These are phyloP conservation scores for Agrochola macilenta DNA, from an alignment of 2,888 invertebrate species.

Conservation along the genomic window DNA sequence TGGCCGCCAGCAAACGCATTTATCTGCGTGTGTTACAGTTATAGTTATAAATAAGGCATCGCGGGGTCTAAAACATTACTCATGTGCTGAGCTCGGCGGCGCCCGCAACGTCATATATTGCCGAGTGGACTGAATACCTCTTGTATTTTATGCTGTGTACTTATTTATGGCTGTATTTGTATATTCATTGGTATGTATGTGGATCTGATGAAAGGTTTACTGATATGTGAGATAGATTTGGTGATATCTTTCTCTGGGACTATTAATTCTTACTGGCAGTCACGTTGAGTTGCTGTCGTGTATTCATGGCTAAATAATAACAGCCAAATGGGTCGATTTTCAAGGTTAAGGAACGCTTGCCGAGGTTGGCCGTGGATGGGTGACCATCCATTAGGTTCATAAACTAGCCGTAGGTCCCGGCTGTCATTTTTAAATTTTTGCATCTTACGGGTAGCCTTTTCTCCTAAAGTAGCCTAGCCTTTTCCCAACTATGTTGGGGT, in stretches of 20 bases:
- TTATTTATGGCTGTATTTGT: slow-evolving; percentile 71
- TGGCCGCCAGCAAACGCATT: slow-evolving; percentile 77
- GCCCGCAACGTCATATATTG: slow-evolving; percentile 72
- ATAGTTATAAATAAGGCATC: slow-evolving; percentile 83
- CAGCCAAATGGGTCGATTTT: not conserved
- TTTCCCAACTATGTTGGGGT: too few relatives aligned
- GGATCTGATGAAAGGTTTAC: slow-evolving; percentile 39
- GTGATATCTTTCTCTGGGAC: not conserved
- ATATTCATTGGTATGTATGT: slow-evolving; percentile 69
- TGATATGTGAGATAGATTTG: slow-evolving; percentile 31
- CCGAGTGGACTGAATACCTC: slow-evolving; percentile 64
- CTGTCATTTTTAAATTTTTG: too few relatives aligned
- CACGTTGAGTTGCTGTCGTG: too few relatives aligned
- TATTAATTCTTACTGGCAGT: not conserved
- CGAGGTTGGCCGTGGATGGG: not conserved
- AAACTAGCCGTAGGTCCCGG: too few relatives aligned
- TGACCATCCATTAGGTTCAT: not conserved
- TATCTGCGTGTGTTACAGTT: slow-evolving; percentile 85
- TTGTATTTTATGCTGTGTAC: slow-evolving; percentile 65
- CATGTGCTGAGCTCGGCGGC: slow-evolving; percentile 74
- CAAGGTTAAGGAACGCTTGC: not conserved
- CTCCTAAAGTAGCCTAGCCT: too few relatives aligned
- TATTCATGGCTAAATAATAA: not conserved
- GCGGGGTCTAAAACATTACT: slow-evolving; percentile 79
- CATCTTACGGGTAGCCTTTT: too few relatives aligned